Base-by-base conservation (phyloP, 2,113 vertebrate species). In the Elephantulus edwardii region DNA sequence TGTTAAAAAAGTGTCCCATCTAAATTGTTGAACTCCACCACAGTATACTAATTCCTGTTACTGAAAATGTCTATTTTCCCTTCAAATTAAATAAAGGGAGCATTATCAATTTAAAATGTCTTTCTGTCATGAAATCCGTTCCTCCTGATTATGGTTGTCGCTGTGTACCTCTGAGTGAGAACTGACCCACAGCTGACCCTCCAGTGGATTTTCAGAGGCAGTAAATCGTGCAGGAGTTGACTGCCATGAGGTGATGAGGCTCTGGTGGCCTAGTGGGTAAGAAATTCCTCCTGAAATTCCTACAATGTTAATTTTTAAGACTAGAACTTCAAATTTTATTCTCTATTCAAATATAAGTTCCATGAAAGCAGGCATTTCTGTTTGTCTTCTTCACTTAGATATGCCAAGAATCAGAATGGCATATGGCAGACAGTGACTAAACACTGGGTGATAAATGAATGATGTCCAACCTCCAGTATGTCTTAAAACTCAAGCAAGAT, bases 401-500 rank as follows among this genome's bases (percentile, higher is more conserved):
- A 24, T 26, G 33, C 42, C 40, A 13, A 48, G 22, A 81, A 38
- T 1, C 40, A 1, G 40, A 42, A 60, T 68, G 30, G 2, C 58
- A 26, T 7, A 58, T 44, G 6, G 16, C 30, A 58, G 35, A n/a
- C n/a, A 13, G 14, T 86, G 16, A 50, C 8, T 26, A 79, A 81
- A 68, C 22, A 42, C 0, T 46, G 56, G 40, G 5, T 62, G 33
- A 56, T n/a, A 8, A 44, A 70, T 7, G 13, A 40, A 62, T 38
- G 20, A 83, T 20, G 5, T 68, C 12, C 54, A 68, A 79, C n/a
- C n/a, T n/a, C 28, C 40, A 66, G 22, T 8, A 68, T 28, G 79
- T 85, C 42, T 48, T 88, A 88, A 72, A 92, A 88, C 50, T 24
- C 46, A 85, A 81, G 77, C 22, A n/a, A 40, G 19, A 5, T 56